Conservation (phyloP, 2,113 vertebrate genomes). For the Psilopsiagon aymara region DNA sequence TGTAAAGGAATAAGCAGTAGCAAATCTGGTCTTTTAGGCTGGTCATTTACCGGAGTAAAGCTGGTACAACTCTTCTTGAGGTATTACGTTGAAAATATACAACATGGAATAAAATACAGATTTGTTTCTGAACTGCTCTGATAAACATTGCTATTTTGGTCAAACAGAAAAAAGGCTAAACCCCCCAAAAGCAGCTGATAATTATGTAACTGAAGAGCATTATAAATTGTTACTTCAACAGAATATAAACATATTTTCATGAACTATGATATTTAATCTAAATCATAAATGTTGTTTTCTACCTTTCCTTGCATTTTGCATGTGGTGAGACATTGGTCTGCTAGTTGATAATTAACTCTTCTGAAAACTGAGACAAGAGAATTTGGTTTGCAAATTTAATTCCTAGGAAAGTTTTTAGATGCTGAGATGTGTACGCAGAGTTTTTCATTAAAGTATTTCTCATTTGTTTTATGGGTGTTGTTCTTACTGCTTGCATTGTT, state of each 20-base stretch:
- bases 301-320: conserved; percentile 33
- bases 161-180: not conserved
- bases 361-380: conserved; percentile 33
- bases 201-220: not conserved
- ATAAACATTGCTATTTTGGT: not conserved
- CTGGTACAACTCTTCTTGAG: not conserved
- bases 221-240: not conserved
- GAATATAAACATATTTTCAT: not conserved
- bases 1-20: not conserved
- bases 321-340: conserved; percentile 48
- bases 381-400: conserved; percentile 70
- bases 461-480: conserved; percentile 26
- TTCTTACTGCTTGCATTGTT: not conserved
- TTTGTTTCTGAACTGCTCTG: not conserved
- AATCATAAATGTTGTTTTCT: conserved; percentile 26
- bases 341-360: conserved; percentile 53
- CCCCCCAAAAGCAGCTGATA: not conserved
- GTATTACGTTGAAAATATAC: not conserved
- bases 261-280: not conserved
- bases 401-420: conserved; percentile 46
- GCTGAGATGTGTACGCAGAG: conserved; percentile 11
- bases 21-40: not conserved
- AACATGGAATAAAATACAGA: not conserved
- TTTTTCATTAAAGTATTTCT: conserved; percentile 50
- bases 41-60: not conserved